These are phyloP conservation scores for Bruchidius siliquastri DNA, from an alignment of 2,888 invertebrate species.

Conservation along the genomic window DNA sequence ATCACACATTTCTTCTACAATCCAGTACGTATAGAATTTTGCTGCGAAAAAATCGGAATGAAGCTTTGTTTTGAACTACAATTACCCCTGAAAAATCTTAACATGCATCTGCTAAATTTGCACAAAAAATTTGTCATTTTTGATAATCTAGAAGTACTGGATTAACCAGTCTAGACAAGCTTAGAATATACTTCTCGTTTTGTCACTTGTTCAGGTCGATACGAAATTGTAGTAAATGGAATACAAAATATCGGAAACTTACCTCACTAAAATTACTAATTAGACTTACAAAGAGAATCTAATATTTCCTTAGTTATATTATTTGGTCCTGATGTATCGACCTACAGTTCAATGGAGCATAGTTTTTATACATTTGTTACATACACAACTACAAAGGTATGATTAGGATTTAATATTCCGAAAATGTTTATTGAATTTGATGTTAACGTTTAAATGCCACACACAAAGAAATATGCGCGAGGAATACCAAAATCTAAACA, in stretches of 20 bases:
- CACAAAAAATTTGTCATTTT: not conserved
- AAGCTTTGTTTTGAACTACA: not conserved
- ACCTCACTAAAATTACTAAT: not conserved
- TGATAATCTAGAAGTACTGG: constrained; percentile 1
- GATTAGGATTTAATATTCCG: no score
- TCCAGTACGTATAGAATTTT: not conserved
- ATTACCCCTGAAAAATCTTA: no score
- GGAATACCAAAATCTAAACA: no score
- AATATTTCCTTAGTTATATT: not conserved
- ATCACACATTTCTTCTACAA: not conserved
- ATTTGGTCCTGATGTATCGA: not conserved
- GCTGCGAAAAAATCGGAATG: not conserved
- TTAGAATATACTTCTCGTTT: constrained; percentile 7
- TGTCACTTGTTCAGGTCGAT: not conserved
- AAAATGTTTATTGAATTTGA: no score
- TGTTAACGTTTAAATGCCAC: no score
- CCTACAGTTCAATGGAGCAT: not conserved
- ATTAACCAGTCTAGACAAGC: constrained; percentile 17
- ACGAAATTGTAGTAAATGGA: not conserved
- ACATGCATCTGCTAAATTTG: not conserved
- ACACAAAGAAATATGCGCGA: no score
- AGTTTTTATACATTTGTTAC: not conserved
- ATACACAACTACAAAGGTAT: no score
- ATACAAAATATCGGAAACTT: not conserved
- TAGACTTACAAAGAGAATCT: not conserved